phyloP scores from a whole-genome alignment of 2,888 invertebrate species.

The Eulithis prunata region DNA sequence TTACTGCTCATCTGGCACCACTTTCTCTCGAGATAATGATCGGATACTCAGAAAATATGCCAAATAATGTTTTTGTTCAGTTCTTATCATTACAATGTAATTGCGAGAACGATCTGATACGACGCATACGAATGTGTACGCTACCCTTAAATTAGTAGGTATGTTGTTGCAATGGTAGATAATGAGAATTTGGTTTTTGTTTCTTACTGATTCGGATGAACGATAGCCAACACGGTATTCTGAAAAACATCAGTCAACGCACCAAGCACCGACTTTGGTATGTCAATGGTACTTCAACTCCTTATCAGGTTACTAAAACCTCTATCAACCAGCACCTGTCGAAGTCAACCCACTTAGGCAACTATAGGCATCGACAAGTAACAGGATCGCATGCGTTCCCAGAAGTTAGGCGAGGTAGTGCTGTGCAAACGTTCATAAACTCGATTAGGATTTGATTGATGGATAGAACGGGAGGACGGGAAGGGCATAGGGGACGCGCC shows the following conservation, averaged over 20 bases:
- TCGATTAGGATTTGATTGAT: constrained; percentile 75
- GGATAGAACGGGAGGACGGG: constrained; percentile 45
- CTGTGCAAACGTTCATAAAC: constrained; percentile 65
- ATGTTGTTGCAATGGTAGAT: neutral
- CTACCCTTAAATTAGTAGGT: neutral
- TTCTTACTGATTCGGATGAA: too few species aligned
- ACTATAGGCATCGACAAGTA: constrained; percentile 18
- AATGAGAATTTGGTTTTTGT: neutral
- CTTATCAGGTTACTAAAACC: constrained; percentile 20
- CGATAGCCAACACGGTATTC: too few species aligned
- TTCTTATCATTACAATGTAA: constrained; percentile 28
- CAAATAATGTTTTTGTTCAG: constrained; percentile 33
- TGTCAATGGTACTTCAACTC: neutral
- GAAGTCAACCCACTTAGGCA: constrained; percentile 19
- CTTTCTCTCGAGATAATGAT: constrained; percentile 45
- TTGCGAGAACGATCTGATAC: constrained; percentile 24
- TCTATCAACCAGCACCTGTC: constrained; percentile 19
- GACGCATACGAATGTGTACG: neutral
- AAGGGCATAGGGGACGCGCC: constrained; percentile 37
- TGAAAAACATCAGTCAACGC: neutral
- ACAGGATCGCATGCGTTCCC: constrained; percentile 40
- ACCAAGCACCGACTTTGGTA: neutral
- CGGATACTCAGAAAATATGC: constrained; percentile 37
- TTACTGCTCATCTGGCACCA: constrained; percentile 38
- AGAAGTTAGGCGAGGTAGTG: constrained; percentile 37